Percentiles rank a stretch among this genome's conserved stretches.
Conservation (phyloP, 2,113 vertebrate species). For the Eira barbara region DNA sequence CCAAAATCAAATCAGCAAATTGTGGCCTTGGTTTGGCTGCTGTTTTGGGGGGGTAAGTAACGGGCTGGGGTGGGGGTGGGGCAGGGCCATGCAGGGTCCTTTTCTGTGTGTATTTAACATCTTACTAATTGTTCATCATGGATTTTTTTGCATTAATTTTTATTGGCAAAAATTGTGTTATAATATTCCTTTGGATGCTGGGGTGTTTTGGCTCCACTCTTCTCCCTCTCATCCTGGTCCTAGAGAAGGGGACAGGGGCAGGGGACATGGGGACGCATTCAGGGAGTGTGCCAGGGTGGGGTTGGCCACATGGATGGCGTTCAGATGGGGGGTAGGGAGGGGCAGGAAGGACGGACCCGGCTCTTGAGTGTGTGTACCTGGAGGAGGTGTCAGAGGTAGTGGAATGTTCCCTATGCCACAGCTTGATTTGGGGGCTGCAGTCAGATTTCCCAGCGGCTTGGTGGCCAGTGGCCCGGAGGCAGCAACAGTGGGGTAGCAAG, state of each 20-base stretch:
- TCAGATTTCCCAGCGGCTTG: background rate
- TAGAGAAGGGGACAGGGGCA: background rate
- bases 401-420: rapidly evolving
- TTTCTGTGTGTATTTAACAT: background rate
- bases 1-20: too few relatives aligned
- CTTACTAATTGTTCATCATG: background rate
- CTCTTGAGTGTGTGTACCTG: rapidly evolving
- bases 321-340: background rate
- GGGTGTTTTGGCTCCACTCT: background rate
- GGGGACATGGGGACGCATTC: rapidly evolving
- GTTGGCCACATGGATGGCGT: background rate
- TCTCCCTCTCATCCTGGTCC: background rate
- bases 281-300: background rate
- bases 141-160: background rate
- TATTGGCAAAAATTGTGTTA: background rate
- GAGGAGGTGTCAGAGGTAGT: background rate
- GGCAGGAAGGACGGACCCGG: background rate
- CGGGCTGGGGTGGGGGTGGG: background rate
- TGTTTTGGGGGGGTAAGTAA: background rate
- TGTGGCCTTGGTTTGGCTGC: background rate
- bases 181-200: background rate
- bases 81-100: rapidly evolving
- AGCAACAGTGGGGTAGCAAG: rapidly evolving
- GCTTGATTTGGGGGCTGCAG: background rate
- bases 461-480: background rate